These are phyloP conservation scores for Hipposideros armiger DNA, from an alignment of 2,113 vertebrate genomes.

Conservation along the genomic window DNA sequence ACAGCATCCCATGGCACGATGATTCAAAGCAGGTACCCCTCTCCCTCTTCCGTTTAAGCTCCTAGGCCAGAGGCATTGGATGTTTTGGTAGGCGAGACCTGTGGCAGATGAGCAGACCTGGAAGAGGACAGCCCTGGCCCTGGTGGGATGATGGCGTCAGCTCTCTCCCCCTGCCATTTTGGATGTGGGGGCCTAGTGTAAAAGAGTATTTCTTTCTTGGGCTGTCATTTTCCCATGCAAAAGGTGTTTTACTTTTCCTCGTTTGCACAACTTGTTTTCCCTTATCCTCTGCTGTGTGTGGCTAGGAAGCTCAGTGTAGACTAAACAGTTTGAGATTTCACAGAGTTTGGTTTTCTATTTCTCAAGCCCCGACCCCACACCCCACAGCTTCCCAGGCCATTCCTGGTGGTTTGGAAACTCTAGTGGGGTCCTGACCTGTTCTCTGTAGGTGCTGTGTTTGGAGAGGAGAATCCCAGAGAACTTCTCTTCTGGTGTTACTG, in stretches of 20 bases:
- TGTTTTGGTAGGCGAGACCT: background rate
- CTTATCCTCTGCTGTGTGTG: background rate
- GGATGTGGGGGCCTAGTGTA: background rate
- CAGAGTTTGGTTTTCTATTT: constrained; percentile 30
- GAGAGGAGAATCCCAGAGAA: background rate
- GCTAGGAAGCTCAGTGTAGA: background rate
- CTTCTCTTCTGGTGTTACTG: too few relatives aligned
- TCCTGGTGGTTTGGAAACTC: background rate
- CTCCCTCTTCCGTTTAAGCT: background rate
- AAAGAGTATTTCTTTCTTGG: background rate
- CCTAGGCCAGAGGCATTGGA: background rate
- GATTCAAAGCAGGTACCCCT: background rate
- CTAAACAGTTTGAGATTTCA: constrained; percentile 2
- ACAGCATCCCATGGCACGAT: background rate
- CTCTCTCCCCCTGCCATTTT: background rate
- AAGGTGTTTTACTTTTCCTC: background rate
- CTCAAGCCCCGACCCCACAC: background rate
- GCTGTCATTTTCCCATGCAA: background rate
- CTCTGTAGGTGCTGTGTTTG: background rate
- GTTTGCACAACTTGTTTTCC: background rate
- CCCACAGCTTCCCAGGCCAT: background rate
- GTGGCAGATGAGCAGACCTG: background rate
- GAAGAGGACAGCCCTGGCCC: background rate
- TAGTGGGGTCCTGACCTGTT: background rate
- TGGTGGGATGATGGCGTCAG: accelerated